Evolutionary conservation across 2,797 vertebrate genomes (phyloP).

Genomic region (Leptoclinus maculatus): DNA sequence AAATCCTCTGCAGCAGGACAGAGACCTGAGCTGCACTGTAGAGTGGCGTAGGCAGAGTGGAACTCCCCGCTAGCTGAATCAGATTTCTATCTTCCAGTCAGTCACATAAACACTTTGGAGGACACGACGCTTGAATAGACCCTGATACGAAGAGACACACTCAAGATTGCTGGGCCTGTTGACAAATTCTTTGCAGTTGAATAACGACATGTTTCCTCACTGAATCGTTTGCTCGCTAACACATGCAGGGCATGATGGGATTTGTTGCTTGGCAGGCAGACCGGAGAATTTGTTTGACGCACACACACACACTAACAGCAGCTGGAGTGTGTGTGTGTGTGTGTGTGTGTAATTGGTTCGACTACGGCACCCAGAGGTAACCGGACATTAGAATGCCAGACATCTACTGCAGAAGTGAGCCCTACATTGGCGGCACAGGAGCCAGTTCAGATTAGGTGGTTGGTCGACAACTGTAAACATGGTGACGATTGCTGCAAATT

Average conservation of each 20-base stretch:
- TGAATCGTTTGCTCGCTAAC: constrained; percentile 45
- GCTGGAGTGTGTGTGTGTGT: constrained; percentile 20
- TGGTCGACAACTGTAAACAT: background rate
- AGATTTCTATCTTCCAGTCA: constrained; percentile 56
- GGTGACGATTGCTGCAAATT: background rate
- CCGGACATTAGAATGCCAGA: constrained; percentile 19
- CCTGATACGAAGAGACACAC: constrained; percentile 45
- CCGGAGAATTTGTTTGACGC: constrained; percentile 34
- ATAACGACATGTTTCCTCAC: constrained; percentile 58
- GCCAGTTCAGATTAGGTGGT: background rate
- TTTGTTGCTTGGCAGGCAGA: constrained; percentile 64
- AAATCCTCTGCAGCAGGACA: constrained; percentile 36
- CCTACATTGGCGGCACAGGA: background rate
- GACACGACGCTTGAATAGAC: constrained; percentile 40
- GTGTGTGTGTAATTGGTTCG: constrained; percentile 41
- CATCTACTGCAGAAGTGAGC: constrained; percentile 24
- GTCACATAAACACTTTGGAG: constrained; percentile 53
- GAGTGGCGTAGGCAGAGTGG: constrained; percentile 20
- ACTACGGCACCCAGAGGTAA: constrained; percentile 30
- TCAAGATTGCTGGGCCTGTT: constrained; percentile 49
- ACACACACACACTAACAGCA: constrained; percentile 30
- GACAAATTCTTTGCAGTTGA: constrained; percentile 58
- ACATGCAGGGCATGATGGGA: constrained; percentile 62
- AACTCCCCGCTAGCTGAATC: constrained; percentile 47
- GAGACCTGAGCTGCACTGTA: constrained; percentile 22